Conservation (phyloP, 1,140 invertebrate species). For the Phthorimaea operculella region DNA sequence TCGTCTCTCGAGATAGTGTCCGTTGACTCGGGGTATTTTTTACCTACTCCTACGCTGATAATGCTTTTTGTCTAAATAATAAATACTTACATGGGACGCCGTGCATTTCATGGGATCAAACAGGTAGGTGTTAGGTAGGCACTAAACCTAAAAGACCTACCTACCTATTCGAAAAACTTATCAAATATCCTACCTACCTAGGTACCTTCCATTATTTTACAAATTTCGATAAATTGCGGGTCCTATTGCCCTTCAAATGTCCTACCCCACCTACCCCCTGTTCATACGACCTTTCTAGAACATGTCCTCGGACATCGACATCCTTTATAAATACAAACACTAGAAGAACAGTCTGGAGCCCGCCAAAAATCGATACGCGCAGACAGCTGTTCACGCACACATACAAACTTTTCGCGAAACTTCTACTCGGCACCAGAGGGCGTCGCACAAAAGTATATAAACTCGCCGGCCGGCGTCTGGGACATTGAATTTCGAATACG, state of each 20-base stretch:
- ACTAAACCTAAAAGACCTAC: too few relatives aligned
- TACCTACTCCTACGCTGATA: too few relatives aligned
- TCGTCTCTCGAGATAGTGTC: too few relatives aligned
- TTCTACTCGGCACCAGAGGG: conserved; percentile 20
- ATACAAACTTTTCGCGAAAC: conserved; percentile 12
- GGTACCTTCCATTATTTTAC: too few relatives aligned
- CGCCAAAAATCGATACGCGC: conserved; percentile 1
- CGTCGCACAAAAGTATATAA: conserved; percentile 20
- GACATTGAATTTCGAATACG: conserved; percentile 15
- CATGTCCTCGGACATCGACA: not conserved
- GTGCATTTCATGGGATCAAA: too few relatives aligned
- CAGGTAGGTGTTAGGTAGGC: too few relatives aligned
- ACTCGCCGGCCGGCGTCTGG: conserved; percentile 15
- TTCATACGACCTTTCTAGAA: not conserved
- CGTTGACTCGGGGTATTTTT: too few relatives aligned
- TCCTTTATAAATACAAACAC: not conserved
- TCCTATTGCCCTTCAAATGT: not conserved
- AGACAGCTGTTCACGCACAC: conserved; percentile 5
- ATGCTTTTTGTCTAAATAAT: too few relatives aligned
- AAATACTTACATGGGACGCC: too few relatives aligned
- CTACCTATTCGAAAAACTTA: too few relatives aligned
- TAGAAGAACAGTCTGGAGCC: not conserved
- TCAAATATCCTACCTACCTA: too few relatives aligned
- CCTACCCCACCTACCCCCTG: not conserved
- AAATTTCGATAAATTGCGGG: too few relatives aligned